Evolutionary conservation across 2,797 vertebrate species (phyloP), one percentile per base, ranked within the genome.

Genomic region (Knipowitschia caucasica): DNA sequence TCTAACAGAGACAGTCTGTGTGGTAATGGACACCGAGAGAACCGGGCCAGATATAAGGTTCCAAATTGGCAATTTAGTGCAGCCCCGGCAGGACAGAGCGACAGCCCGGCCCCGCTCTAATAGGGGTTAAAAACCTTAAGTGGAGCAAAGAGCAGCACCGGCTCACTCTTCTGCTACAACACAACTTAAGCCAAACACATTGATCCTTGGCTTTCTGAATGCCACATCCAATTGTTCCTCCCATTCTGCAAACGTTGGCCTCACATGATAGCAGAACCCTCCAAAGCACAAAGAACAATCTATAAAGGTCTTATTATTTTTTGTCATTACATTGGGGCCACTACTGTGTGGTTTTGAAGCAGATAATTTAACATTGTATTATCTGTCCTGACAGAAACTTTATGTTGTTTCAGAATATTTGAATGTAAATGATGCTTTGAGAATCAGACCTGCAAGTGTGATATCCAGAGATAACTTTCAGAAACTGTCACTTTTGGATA

Each of bases 51-150:
- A 80, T 69, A 68, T 69, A 78, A 78, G 73, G 62, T 60, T 74
- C 78, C 71, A 89, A 88, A 88, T 87, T 85, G 85, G 71, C 82
- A 86, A 88, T 89, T 88, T 86, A 78, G 64, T 64, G 67, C 44
- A 67, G 66, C 62, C 62, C 68, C 62, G 63, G 69, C 65, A 50
- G 68, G 63, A 81, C 55, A 46, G 17, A 3, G 52, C 76, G 73
- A 78, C 81, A 78, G 63, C 50, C 7, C 17, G 59, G 57, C 49
- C 54, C 78, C 68, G 64, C 53, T 73, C 62, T 85, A 77, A 82
- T 78, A 64, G 73, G 73, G 79, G 74, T 78, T 80, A 83, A 83
- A 80, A 84, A 73, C 62, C 67, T 34, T 73, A 72, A 71, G 64
- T 70, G 63, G 64, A 68, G 68, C 63, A 62, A 60, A 75, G 67